Base-by-base conservation (phyloP, 2,113 vertebrate genomes). In the Terrapene triunguis region DNA sequence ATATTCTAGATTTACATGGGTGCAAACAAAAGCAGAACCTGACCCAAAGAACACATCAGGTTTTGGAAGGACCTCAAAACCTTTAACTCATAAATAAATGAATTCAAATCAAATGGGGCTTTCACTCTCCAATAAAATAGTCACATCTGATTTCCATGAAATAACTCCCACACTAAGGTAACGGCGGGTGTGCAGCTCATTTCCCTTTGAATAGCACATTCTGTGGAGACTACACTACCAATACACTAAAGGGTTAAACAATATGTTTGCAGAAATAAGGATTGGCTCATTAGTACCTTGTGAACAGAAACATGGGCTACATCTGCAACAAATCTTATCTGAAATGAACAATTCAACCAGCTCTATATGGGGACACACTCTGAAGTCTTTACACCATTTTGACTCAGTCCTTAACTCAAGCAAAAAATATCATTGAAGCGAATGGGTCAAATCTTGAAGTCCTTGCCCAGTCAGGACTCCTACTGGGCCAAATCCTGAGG, bases 21-120 rank as follows among this genome's bases (percentile, higher is more conserved):
- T 90, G 87, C 53, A 89, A 38, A 91, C 13, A 9, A 89, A 95
- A 95, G 13, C 16, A 87, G 74, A 89, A 1, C 55, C 65, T 93
- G 93, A 96, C 96, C 94, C 59, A 96, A 93, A 97, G 95, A 97
- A 12, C 62, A 57, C 47, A 54, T 6, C 86, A 0, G 1, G 76
- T 8, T 54, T 85, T 89, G 88, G 89, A 95, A 97, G 95, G 96
- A 89, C 90, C 80, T 89, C 90, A 79, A 79, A 97, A 96, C 92
- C 35, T 92, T 95, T 90, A 93, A 86, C 14, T 97, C 44, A 93
- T 97, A 89, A 97, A 97, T 95, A 95, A 96, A 82, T 96, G 59
- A 96, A 27, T 57, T 10, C 10, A 92, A 93, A 84, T 91, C 90
- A 95, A 96, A 95, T 85, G 78, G 90, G 10, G 80, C 82, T 86